A percentile compares a stretch with the other conserved stretches of the same genome.
Conservation (phyloP, 2,888 invertebrate species). For the Rhogogaster chlorosoma region DNA sequence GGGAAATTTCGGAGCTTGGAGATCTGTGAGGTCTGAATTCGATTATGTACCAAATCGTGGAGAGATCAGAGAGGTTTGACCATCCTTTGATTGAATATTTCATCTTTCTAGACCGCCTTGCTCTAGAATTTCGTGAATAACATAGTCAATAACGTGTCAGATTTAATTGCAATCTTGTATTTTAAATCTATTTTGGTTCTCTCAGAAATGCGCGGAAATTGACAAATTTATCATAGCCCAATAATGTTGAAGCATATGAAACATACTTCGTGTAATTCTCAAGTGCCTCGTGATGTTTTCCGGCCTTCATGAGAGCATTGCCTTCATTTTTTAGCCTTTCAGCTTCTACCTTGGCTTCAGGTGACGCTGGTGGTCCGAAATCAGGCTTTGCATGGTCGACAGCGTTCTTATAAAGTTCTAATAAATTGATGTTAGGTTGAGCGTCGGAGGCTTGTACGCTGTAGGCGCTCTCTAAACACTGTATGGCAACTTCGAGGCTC, state of each 20-base stretch:
- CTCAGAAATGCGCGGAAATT: too few relatives aligned
- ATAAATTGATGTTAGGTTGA: conserved; percentile 76
- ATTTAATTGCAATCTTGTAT: background rate
- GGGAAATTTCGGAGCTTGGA: too few relatives aligned
- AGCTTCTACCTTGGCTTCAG: conserved; percentile 84
- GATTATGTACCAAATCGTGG: too few relatives aligned
- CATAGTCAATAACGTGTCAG: too few relatives aligned
- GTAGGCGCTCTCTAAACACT: conserved; percentile 96
- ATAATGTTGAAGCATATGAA: background rate
- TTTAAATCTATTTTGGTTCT: background rate
- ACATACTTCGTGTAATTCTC: conserved; percentile 87
- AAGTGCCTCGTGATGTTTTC: conserved; percentile 90
- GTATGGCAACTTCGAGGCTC: conserved; percentile 95
- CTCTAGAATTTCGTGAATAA: too few relatives aligned
- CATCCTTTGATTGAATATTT: too few relatives aligned
- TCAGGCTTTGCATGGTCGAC: conserved; percentile 64
- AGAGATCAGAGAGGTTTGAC: too few relatives aligned
- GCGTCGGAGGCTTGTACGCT: conserved; percentile 82
- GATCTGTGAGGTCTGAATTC: too few relatives aligned
- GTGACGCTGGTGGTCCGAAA: conserved; percentile 73
- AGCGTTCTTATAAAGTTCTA: conserved; percentile 77
- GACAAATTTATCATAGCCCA: background rate
- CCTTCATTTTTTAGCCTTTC: conserved; percentile 94
- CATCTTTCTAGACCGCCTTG: too few relatives aligned
- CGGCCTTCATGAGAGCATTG: conserved; percentile 92